Percentiles rank a stretch among this genome's conserved stretches.
phyloP scores from a whole-genome alignment of 2,113 vertebrate species.

The Pseudolaguvia tuberculata region DNA sequence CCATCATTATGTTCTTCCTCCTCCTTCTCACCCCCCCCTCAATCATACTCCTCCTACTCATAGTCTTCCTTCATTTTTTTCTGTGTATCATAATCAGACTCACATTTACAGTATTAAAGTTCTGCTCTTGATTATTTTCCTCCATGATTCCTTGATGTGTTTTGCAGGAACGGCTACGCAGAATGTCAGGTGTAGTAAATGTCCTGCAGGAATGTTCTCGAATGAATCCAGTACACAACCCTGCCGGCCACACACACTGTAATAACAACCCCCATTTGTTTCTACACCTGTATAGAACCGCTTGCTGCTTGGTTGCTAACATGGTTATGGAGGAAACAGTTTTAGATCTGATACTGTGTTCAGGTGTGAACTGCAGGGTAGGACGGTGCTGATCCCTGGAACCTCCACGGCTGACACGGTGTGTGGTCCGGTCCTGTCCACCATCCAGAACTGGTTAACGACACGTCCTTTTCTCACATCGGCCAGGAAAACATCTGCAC shows the following conservation, averaged over 20 bases:
- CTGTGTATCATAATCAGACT: too few relatives aligned
- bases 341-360: background rate
- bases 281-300: background rate
- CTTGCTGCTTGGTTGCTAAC: too few relatives aligned
- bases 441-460: background rate
- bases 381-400: background rate
- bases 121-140: too few relatives aligned
- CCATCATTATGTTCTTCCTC: too few relatives aligned
- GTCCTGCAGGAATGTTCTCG: slow-evolving; percentile 58
- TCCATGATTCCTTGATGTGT: background rate
- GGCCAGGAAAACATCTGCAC: background rate
- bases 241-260: slow-evolving; percentile 61
- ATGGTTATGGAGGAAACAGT: background rate
- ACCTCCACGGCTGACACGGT: background rate
- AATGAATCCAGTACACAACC: slow-evolving; percentile 36
- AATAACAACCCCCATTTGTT: slow-evolving; percentile 12
- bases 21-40: too few relatives aligned
- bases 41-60: too few relatives aligned
- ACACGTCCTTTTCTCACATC: fast-evolving
- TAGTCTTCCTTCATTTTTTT: too few relatives aligned
- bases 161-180: slow-evolving; percentile 49
- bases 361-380: slow-evolving; percentile 9
- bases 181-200: slow-evolving; percentile 52
- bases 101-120: too few relatives aligned
- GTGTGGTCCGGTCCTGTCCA: background rate